A percentile compares a stretch with the other conserved stretches of the same genome.
These are phyloP conservation scores for Gephyroberyx darwinii DNA, from an alignment of 2,797 vertebrate genomes.

Conservation along the genomic window DNA sequence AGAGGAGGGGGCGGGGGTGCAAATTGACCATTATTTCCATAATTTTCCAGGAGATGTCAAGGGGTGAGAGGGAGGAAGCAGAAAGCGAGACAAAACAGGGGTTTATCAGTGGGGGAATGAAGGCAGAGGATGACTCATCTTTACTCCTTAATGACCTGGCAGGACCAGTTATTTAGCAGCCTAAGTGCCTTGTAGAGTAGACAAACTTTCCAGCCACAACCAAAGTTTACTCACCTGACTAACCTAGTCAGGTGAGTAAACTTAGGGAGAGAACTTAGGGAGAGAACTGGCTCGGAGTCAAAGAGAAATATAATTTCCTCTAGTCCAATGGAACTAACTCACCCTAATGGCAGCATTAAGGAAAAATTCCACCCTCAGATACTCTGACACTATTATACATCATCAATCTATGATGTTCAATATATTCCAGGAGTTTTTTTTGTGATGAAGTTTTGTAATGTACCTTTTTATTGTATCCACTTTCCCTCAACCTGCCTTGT, in stretches of 20 bases:
- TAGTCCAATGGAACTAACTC: background rate
- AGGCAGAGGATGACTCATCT: constrained; percentile 15
- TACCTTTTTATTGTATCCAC: too few species aligned
- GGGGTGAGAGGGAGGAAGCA: background rate
- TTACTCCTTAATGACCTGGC: constrained; percentile 5
- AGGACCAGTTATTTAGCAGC: background rate
- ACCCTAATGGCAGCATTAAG: background rate
- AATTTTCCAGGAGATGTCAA: constrained; percentile 11
- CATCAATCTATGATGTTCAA: too few species aligned
- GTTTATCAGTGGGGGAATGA: background rate
- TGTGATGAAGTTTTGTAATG: too few species aligned
- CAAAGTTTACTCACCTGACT: background rate
- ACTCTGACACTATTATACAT: too few species aligned
- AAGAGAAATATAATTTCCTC: too few species aligned
- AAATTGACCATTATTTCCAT: constrained; percentile 22
- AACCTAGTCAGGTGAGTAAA: too few species aligned
- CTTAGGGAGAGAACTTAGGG: background rate
- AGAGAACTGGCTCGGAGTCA: background rate
- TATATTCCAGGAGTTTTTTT: too few species aligned
- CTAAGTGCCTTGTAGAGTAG: background rate
- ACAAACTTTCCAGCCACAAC: background rate
- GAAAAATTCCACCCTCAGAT: too few species aligned
- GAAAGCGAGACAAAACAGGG: background rate
- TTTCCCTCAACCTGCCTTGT: too few species aligned
- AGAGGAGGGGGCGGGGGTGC: background rate